These are phyloP conservation scores for Chlorospingus flavigularis DNA, from an alignment of 2,797 vertebrate species.

Conservation along the genomic window DNA sequence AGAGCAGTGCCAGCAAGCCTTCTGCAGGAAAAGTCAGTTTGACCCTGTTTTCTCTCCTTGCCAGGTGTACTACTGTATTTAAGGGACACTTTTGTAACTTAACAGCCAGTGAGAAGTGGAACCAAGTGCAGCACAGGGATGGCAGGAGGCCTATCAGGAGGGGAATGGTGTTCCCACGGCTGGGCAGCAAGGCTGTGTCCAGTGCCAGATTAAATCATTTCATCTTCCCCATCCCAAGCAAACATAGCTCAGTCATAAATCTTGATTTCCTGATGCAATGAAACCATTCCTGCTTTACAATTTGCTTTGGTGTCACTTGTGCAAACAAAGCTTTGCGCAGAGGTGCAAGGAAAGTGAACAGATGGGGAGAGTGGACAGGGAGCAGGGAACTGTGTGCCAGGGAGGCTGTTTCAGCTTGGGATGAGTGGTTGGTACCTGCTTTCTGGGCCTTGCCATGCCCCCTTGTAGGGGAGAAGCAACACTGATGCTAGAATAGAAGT, in stretches of 20 bases:
- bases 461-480: not conserved
- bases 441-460: not conserved
- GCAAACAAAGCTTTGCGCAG: not conserved
- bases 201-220: not conserved
- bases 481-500: not conserved
- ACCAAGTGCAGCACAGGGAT: not conserved
- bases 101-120: not conserved
- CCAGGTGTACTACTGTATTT: not conserved
- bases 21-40: not conserved
- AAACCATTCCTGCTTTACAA: not conserved
- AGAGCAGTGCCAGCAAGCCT: not conserved
- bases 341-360: not conserved
- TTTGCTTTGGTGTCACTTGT: not conserved
- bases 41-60: not conserved
- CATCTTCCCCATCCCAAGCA: not conserved
- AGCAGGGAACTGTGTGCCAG: not conserved
- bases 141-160: not conserved
- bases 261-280: not conserved
- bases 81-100: not conserved
- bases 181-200: not conserved
- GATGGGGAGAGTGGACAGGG: not conserved
- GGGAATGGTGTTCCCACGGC: not conserved
- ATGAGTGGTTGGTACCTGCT: not conserved
- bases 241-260: not conserved
- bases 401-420: not conserved